Base-by-base conservation (phyloP, 2,113 vertebrate species). In the Gymnarchus niloticus region DNA sequence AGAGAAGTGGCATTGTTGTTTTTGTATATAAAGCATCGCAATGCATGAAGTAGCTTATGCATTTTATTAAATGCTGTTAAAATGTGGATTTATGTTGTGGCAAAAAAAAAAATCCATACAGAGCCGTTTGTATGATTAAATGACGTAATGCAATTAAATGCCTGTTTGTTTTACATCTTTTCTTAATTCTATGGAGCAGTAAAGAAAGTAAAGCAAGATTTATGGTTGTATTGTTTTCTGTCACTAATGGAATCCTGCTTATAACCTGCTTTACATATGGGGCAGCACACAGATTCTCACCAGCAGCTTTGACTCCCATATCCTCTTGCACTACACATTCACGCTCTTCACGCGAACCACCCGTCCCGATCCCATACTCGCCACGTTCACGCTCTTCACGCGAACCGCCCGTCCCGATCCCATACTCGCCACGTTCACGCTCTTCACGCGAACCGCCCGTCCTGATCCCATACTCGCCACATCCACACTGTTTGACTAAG, bases 41-140 rank as follows among this genome's bases (percentile, higher is more conserved):
- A 93, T 97, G 98, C 97, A 98, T 98, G 97, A 89, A 91, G 91
- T 96, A 94, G 96, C 94, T 96, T 95, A 94, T 95, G 95, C 95
- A 96, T 97, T 96, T 97, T 95, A 96, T 96, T 93, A 96, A 97
- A 97, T 97, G 95, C 96, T 94, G 89, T 96, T 93, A 94, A 93
- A 91, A 93, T 92, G 93, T 96, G 93, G 91, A 93, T 89, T 96
- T 93, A 93, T 91, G 93, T 97, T 94, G 96, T 97, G 91, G 95
- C 95, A 96, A 95, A 94, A 91, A 90, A 65, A 88, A 91, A 92
- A 90, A 82, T 91, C 92, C 94, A 91, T 94, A 91, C 91, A 88
- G 90, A 96, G 92, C 89, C 89, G 94, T 95, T 95, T 94, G 89
- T 93, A 94, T 91, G 88, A 95, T 96, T 95, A 95, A 94, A 95